A percentile compares a stretch with the other conserved stretches of the same genome.
Evolutionary conservation across 1,140 invertebrate genomes (phyloP).

Genomic region (Proales similis): DNA sequence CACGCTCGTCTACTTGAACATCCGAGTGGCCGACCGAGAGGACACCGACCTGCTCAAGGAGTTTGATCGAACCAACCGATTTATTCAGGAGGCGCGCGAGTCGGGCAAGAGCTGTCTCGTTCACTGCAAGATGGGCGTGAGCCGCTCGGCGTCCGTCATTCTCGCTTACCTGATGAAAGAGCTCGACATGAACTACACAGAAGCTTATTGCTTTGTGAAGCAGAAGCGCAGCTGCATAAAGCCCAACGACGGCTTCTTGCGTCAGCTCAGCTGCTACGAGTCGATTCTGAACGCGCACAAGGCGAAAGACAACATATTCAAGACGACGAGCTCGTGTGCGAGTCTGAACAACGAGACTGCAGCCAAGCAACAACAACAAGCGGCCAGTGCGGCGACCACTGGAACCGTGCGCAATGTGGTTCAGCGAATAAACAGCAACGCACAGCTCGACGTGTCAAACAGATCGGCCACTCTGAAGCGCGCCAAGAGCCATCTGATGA

Average conservation of each 20-base stretch:
- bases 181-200: slow-evolving; percentile 80
- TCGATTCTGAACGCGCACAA: slow-evolving; percentile 80
- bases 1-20: slow-evolving; percentile 88
- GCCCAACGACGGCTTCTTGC: slow-evolving; percentile 85
- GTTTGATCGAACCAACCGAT: slow-evolving; percentile 94
- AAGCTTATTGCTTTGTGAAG: slow-evolving; percentile 80
- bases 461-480: too few species aligned
- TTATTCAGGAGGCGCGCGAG: slow-evolving; percentile 82
- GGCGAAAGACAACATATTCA: slow-evolving; percentile 36
- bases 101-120: slow-evolving; percentile 84
- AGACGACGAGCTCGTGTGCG: too few species aligned
- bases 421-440: too few species aligned
- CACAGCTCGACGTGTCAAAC: too few species aligned
- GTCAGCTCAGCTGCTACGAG: slow-evolving; percentile 88
- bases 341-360: too few species aligned
- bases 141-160: slow-evolving; percentile 89
- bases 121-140: slow-evolving; percentile 98
- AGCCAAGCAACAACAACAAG: too few species aligned
- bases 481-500: too few species aligned
- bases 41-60: slow-evolving; percentile 88
- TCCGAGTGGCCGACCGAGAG: slow-evolving; percentile 91
- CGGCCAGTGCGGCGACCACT: too few species aligned
- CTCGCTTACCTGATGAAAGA: slow-evolving; percentile 97
- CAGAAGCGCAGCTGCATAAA: slow-evolving; percentile 82
- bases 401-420: too few species aligned